Evolutionary conservation across 2,113 vertebrate genomes (phyloP), one percentile per base, ranked within the genome.

Genomic region (Alligator mississippiensis): DNA sequence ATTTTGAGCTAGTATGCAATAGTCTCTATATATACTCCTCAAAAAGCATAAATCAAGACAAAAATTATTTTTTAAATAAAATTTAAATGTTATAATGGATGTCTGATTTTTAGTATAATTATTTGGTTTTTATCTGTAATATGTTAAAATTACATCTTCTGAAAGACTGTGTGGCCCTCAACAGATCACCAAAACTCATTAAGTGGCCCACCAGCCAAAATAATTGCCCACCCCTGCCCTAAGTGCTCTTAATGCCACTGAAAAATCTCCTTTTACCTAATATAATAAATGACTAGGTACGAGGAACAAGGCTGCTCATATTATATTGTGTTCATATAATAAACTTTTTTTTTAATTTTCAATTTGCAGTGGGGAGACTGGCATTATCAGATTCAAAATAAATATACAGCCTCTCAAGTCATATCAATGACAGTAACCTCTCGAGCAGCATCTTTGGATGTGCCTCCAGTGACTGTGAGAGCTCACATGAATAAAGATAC

Each of bases 341-440:
- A 63, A 61, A 34, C 34, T 34, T 34, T 34, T 57, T 34, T 77
- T 66, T 87, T 79, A n/a, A 1, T 68, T 25, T 79, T 91, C 81
- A 84, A 86, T 90, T 90, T 86, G 63, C 88, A 98, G 98, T 76
- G 85, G 74, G 98, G 98, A 13, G 88, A 87, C 25, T 98, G 98
- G 98, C 84, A 15, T 57, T 98, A 98, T 14, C 84, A 21, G 13
- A 89, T 98, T 86, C n/a, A 78, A 28, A 98, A 96, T 34, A 82
- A 27, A 60, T 4, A 85, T 15, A 2, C 12, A 57, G 7, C 0
- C 0, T 6, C 78, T 87, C 98, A 98, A 59, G 4, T 55, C 18
- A n/a, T 98, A 78, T 95, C 94, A 1, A 25, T 98, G 70, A 97
- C 95, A 54, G 91, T 97, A 79, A 96, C 97, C 0, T 97, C 97